Conservation (phyloP, 2,113 vertebrate genomes). For the Nerophis ophidion region DNA sequence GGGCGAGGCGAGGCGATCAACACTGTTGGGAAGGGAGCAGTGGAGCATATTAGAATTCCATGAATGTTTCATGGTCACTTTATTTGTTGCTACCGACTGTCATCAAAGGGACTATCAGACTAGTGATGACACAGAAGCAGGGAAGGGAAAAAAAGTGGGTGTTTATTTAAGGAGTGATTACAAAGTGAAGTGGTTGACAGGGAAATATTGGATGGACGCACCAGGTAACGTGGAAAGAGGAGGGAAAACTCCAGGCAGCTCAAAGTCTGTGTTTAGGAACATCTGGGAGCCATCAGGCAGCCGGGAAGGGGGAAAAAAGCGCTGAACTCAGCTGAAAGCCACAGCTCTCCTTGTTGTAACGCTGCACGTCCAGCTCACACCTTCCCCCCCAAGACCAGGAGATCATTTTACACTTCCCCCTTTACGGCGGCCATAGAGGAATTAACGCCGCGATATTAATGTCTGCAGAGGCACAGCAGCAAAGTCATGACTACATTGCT, state of each 20-base stretch:
- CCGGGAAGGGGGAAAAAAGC: slow-evolving; percentile 38
- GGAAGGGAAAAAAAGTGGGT: slow-evolving; percentile 34
- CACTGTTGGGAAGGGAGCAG: not conserved
- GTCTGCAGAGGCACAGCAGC: too few species aligned
- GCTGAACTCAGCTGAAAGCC: slow-evolving; percentile 65
- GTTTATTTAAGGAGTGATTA: slow-evolving; percentile 56
- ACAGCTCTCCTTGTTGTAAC: slow-evolving; percentile 29
- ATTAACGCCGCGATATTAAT: too few species aligned
- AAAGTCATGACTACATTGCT: too few species aligned
- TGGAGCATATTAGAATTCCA: slow-evolving; percentile 15
- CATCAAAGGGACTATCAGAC: slow-evolving; percentile 11
- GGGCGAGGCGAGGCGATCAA: slow-evolving; percentile 4
- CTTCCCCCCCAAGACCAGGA: slow-evolving; percentile 49
- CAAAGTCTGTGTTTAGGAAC: slow-evolving; percentile 52
- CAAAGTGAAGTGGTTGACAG: slow-evolving; percentile 48
- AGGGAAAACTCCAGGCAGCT: slow-evolving; percentile 22
- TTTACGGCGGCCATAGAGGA: slow-evolving; percentile 2
- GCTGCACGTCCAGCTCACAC: slow-evolving; percentile 55
- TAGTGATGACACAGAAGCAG: not conserved
- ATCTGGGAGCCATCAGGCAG: slow-evolving; percentile 71
- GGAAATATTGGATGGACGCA: slow-evolving; percentile 32
- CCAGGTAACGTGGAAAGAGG: slow-evolving; percentile 19
- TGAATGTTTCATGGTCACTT: slow-evolving; percentile 24
- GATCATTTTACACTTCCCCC: slow-evolving; percentile 7
- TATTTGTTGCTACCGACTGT: slow-evolving; percentile 14